These are phyloP conservation scores for Brenthis hecate DNA, from an alignment of 2,888 invertebrate species.

Conservation along the genomic window DNA sequence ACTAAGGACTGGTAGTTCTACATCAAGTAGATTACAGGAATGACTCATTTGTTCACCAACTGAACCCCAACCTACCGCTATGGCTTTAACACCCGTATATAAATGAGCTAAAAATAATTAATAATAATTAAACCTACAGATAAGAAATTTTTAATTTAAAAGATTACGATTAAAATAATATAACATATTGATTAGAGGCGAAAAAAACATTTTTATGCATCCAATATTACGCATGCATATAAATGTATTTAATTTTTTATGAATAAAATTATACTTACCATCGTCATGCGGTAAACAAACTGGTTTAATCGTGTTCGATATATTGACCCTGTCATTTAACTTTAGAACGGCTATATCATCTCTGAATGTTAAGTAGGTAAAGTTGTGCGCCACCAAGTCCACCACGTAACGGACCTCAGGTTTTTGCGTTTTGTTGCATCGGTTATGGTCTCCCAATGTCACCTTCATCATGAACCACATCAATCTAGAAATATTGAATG, in stretches of 20 bases:
- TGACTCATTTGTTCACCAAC: constrained; percentile 91
- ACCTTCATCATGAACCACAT: constrained; percentile 97
- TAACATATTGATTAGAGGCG: not conserved
- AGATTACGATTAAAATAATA: too few relatives aligned
- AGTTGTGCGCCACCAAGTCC: constrained; percentile 88
- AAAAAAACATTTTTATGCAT: not conserved
- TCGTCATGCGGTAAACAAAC: constrained; percentile 88
- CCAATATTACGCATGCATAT: not conserved
- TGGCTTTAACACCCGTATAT: constrained; percentile 85
- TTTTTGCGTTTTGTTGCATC: constrained; percentile 87
- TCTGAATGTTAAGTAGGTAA: constrained; percentile 91
- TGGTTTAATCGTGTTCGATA: constrained; percentile 90
- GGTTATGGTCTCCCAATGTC: constrained; percentile 92
- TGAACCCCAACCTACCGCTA: constrained; percentile 94
- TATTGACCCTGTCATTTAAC: constrained; percentile 88
- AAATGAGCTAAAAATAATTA: constrained; percentile 53
- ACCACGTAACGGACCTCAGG: constrained; percentile 90
- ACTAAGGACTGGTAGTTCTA: constrained; percentile 86
- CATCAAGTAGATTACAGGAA: constrained; percentile 90
- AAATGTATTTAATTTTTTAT: too few relatives aligned
- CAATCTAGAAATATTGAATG: constrained; percentile 77
- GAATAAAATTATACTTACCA: constrained; percentile 69
- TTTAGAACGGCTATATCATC: constrained; percentile 92
- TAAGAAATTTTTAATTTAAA: too few relatives aligned
- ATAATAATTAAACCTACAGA: not conserved